Evolutionary conservation across 2,888 invertebrate species (phyloP), one percentile per base, ranked within the genome.

Genomic region (Globia sparganii): DNA sequence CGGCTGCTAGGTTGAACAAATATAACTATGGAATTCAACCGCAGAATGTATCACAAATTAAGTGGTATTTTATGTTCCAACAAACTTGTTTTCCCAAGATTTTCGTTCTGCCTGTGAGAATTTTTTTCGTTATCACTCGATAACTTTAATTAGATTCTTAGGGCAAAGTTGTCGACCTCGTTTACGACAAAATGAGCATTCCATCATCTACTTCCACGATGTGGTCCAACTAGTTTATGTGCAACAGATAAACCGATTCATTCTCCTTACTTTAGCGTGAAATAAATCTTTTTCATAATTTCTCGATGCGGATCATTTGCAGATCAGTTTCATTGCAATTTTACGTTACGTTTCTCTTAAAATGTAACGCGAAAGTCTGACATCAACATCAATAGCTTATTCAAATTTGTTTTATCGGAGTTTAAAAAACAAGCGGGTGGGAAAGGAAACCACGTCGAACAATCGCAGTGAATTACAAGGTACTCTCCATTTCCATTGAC

Each of bases 401-500:
- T 90, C 87, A 90, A 92, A 91, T 90, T 88, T 83, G 86, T 89
- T 89, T 88, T 89, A 90, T 90, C 86, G 81, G 81, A 77, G 78
- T 85, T 90, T 87, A 87, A 90, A 91, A 88, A 88, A 86, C 77
- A 84, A 88, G 78, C 89, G 83, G 86, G 81, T 94, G 94, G 91
- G 95, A 95, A 94, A 91, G 89, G 91, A 93, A 94, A 93, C 90
- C 87, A 87, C 83, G 77, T 78, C 76, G 87, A 92, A 94, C 94
- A 94, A 94, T 94, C 87, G 91, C 79, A 74, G 86, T 87, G 88
- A 90, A 90, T 90, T 90, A 90, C 88, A 85, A 89, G 65, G 75
- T 87, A 89, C 90, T 93, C 91, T 92, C 90, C 86, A 88, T 92
- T 93, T 91, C 88, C 89, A 94, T 91, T 87, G 90, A 84, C 86